These are phyloP conservation scores for Garrulus glandarius DNA, from an alignment of 2,797 vertebrate genomes.

Conservation along the genomic window DNA sequence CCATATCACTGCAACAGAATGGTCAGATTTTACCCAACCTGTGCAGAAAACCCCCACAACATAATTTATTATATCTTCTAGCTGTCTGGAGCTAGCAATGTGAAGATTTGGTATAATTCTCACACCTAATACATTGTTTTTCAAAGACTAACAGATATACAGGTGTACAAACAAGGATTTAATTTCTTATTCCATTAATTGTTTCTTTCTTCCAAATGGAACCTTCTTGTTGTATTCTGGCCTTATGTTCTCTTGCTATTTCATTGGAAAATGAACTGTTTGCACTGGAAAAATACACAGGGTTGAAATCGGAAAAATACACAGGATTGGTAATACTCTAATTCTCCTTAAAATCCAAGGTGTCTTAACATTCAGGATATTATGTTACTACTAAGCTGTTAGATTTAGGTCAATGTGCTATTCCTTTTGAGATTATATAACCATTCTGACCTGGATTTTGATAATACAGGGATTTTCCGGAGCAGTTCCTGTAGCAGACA, in stretches of 20 bases:
- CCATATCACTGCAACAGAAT: background rate
- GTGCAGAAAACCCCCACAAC: rapidly evolving
- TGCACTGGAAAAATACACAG: background rate
- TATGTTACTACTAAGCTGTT: background rate
- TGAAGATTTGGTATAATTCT: background rate
- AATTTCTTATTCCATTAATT: background rate
- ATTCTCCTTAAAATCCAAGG: background rate
- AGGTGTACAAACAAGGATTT: background rate
- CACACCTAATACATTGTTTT: background rate
- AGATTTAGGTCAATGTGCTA: background rate
- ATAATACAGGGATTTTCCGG: background rate
- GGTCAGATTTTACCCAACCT: background rate
- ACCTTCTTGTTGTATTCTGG: background rate
- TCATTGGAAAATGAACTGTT: background rate
- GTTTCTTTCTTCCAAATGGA: background rate
- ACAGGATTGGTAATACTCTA: background rate
- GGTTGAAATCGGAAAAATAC: background rate
- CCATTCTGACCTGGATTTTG: background rate
- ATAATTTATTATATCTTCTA: background rate
- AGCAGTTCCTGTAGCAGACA: background rate
- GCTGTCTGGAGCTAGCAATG: background rate
- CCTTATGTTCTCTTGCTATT: background rate
- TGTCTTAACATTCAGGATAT: background rate
- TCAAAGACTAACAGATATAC: background rate
- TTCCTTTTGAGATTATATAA: background rate